phyloP scores from a whole-genome alignment of 2,113 vertebrate genomes.

The Ramphastos sulfuratus region DNA sequence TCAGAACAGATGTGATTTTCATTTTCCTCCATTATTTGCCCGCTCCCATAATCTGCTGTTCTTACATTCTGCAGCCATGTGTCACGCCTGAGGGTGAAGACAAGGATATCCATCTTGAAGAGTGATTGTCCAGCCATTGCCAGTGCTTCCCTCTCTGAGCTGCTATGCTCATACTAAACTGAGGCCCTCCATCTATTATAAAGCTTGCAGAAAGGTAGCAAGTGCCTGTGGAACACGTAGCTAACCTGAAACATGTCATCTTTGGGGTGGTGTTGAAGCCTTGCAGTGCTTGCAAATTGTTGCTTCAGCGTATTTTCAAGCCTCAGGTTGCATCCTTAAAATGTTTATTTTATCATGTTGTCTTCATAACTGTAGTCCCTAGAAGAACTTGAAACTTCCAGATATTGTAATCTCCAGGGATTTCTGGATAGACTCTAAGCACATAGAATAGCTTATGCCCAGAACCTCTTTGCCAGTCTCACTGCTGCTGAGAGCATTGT shows the following conservation, averaged over 20 bases:
- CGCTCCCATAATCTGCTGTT: background rate
- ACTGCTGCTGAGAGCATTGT: background rate
- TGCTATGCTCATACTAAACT: background rate
- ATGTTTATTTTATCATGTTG: background rate
- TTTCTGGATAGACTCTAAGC: background rate
- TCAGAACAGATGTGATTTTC: constrained; percentile 37
- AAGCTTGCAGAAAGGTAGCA: background rate
- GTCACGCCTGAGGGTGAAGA: background rate
- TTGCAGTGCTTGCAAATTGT: background rate
- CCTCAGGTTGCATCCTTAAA: background rate
- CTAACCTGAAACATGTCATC: background rate
- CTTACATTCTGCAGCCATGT: background rate
- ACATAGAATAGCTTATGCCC: background rate
- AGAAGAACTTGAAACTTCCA: background rate
- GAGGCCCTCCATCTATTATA: background rate
- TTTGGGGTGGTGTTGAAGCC: background rate
- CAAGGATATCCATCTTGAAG: constrained; percentile 49
- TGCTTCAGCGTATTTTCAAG: background rate
- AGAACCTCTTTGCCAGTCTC: background rate
- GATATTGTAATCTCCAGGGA: background rate
- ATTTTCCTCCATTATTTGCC: constrained; percentile 49
- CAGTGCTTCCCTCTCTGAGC: background rate
- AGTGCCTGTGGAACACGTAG: background rate
- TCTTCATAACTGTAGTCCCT: background rate
- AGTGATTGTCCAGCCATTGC: constrained; percentile 3